Evolutionary conservation across 2,113 vertebrate species (phyloP).

Genomic region (Aleadryas rufinucha): DNA sequence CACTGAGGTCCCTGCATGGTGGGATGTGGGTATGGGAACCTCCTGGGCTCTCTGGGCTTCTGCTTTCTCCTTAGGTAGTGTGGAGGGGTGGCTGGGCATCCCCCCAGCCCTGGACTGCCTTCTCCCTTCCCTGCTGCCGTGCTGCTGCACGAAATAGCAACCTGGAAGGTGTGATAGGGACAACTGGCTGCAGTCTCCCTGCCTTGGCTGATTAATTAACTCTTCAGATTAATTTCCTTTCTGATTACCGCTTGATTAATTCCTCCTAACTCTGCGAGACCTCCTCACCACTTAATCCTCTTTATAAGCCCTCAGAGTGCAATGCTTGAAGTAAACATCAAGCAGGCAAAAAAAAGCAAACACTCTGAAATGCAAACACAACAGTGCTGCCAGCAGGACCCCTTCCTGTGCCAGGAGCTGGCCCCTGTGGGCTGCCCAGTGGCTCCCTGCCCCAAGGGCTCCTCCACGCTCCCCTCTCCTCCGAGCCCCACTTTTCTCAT

Average conservation of each 20-base stretch:
- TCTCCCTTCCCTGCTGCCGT: not conserved
- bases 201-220: constrained; percentile 43
- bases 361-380: not conserved
- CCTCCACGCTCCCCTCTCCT: not conserved
- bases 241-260: constrained; percentile 63
- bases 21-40: not conserved
- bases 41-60: not conserved
- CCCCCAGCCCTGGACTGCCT: not conserved
- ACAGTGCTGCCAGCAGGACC: not conserved
- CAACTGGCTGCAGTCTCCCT: constrained; percentile 37
- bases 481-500: fast-evolving
- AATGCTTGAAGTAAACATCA: constrained; percentile 45
- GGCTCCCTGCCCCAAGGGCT: not conserved
- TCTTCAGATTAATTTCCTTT: constrained; percentile 57
- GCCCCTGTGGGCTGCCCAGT: fast-evolving
- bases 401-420: not conserved
- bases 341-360: not conserved
- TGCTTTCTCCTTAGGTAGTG: not conserved
- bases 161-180: constrained; percentile 37
- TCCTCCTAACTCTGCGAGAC: constrained; percentile 11
- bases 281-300: constrained; percentile 50
- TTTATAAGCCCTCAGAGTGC: constrained; percentile 60
- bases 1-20: not conserved
- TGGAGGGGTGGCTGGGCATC: not conserved
- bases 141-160: not conserved